Evolutionary conservation across 2,113 vertebrate species (phyloP), one percentile per base, ranked within the genome.

Genomic region (Chunga burmeisteri): DNA sequence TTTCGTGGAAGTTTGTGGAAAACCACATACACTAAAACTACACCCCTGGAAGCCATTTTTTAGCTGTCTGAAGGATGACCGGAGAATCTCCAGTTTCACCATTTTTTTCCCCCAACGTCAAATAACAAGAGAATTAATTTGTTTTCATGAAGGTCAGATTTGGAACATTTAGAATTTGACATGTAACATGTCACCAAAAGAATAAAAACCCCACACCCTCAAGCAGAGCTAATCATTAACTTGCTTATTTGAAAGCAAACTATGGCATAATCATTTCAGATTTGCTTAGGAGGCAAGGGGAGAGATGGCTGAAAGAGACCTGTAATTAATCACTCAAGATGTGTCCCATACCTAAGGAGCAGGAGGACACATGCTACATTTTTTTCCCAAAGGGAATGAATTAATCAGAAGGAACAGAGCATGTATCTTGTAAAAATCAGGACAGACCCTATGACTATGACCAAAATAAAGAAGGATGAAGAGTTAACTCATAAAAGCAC

Each of bases 191-290:
- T 66, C 80, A 85, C 53, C 49, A 49, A 65, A 85, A 73, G 40
- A 71, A 50, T 84, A 61, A 63, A 55, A 46, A 1, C 21, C 49
- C 21, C 52, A 19, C 20, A 29, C 3, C 40, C 20, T 4, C 11
- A 79, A 49, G 52, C 34, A 74, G 46, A 90, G 14, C 53, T 74
- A 34, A 82, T 16, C 30, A 44, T 74, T 67, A 65, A n/a, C 22
- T 56, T 75, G 83, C 80, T 94, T n/a, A 81, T 58, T 70, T 42
- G 72, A 91, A 90, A 95, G 40, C 53, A 86, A 93, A 93, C 58
- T 94, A 83, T 38, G 30, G 63, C 56, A 38, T 52, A 86, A 92
- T 71, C 5, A 56, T 96, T 61, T 46, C 53, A 52, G 30, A 77
- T 74, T 72, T 94, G n/a, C 83, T 58, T 40, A 25, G 66, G 55